Percentiles rank a stretch among this genome's conserved stretches.
Conservation (phyloP, 2,113 vertebrate genomes). For the Mesocricetus auratus region DNA sequence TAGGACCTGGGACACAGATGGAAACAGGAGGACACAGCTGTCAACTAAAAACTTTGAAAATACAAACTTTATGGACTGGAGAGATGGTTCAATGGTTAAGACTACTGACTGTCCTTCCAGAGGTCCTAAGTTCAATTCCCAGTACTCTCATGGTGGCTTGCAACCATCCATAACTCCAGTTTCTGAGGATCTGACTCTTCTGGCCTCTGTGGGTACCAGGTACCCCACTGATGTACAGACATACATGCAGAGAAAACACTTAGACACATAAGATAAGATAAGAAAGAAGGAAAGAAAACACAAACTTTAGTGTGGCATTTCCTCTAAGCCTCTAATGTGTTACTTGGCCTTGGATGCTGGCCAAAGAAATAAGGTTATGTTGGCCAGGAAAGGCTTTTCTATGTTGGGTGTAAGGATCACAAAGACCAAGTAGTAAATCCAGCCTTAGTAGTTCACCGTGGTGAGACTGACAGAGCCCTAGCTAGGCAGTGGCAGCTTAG, state of each 20-base stretch:
- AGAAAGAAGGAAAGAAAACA: background rate
- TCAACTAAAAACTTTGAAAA: background rate
- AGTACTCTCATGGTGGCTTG: background rate
- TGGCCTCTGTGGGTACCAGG: background rate
- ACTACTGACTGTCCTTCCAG: background rate
- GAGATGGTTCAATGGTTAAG: background rate
- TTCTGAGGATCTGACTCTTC: background rate
- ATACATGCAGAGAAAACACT: background rate
- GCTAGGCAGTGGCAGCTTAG: background rate
- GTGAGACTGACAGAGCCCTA: background rate
- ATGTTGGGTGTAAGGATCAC: background rate
- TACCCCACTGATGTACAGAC: background rate
- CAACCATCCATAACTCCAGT: background rate
- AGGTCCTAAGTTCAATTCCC: background rate
- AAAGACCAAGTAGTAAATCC: background rate
- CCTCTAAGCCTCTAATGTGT: background rate
- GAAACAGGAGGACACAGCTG: background rate
- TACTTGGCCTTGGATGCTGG: background rate
- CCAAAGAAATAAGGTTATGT: background rate
- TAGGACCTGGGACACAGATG: background rate
- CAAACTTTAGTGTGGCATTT: background rate
- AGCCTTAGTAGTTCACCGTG: background rate
- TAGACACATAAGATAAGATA: background rate
- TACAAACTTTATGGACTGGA: background rate
- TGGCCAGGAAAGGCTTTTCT: background rate